Evolutionary conservation across 2,797 vertebrate genomes (phyloP).

Genomic region (Lepilemur ruficaudatus): DNA sequence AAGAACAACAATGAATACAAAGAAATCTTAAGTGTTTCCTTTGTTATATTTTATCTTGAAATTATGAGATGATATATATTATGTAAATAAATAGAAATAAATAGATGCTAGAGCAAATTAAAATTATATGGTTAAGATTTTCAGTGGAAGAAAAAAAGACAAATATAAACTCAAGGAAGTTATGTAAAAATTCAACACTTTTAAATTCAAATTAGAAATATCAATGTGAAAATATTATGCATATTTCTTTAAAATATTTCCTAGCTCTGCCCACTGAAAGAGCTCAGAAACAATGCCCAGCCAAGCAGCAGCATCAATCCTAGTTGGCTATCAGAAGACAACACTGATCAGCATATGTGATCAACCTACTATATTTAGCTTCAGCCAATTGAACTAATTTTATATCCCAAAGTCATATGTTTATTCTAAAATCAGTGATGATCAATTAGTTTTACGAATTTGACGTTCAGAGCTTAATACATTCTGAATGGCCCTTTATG

Average conservation of each 20-base stretch:
- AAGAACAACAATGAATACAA: not conserved
- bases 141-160: not conserved
- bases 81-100: not conserved
- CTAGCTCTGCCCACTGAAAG: not conserved
- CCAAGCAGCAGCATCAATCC: too few relatives aligned
- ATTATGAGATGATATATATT: not conserved
- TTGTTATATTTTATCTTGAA: not conserved
- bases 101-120: not conserved
- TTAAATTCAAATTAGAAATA: not conserved
- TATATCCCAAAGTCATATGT: not conserved
- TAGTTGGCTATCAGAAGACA: not conserved
- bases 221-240: not conserved
- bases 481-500: not conserved
- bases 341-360: not conserved
- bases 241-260: not conserved
- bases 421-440: not conserved
- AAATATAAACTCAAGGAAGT: not conserved
- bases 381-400: not conserved
- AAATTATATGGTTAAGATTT: not conserved
- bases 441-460: not conserved
- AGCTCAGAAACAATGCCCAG: not conserved
- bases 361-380: not conserved
- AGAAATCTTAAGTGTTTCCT: not conserved
- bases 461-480: not conserved
- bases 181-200: not conserved